phyloP scores from a whole-genome alignment of 2,888 invertebrate genomes.

The Oscheius onirici region DNA sequence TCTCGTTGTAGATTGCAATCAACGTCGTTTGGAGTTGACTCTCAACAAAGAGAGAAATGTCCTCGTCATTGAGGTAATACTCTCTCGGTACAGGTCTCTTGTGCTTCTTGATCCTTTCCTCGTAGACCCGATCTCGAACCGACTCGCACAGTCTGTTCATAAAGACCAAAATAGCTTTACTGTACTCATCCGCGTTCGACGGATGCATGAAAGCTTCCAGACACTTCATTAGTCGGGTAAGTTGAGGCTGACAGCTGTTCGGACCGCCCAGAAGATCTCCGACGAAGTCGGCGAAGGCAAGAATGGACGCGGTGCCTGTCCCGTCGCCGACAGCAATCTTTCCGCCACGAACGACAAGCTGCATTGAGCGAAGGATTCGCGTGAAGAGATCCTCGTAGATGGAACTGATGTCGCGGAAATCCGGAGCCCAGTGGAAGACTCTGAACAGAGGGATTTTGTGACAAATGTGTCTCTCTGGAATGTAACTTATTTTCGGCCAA shows the following conservation, averaged over 20 bases:
- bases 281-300: conserved; percentile 25
- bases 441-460: neutral
- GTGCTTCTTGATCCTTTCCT: conserved; percentile 36
- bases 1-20: conserved; percentile 31
- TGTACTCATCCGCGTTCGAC: conserved; percentile 40
- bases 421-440: conserved; percentile 28
- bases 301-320: conserved; percentile 15
- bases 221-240: conserved; percentile 45
- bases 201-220: conserved; percentile 50
- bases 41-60: conserved; percentile 36
- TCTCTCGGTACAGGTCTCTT: conserved; percentile 35
- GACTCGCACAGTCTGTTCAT: conserved; percentile 28
- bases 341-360: conserved; percentile 41
- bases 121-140: conserved; percentile 28
- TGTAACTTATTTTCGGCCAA: too few relatives aligned
- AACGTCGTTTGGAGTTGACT: conserved; percentile 15
- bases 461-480: too few relatives aligned
- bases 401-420: conserved; percentile 35
- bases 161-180: conserved; percentile 33
- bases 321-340: conserved; percentile 36
- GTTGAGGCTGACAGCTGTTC: conserved; percentile 40
- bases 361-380: conserved; percentile 44
- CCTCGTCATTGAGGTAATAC: conserved; percentile 43
- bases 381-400: conserved; percentile 48
- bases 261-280: conserved; percentile 31